phyloP scores from a whole-genome alignment of 2,797 vertebrate genomes.

The Vespertilio murinus region DNA sequence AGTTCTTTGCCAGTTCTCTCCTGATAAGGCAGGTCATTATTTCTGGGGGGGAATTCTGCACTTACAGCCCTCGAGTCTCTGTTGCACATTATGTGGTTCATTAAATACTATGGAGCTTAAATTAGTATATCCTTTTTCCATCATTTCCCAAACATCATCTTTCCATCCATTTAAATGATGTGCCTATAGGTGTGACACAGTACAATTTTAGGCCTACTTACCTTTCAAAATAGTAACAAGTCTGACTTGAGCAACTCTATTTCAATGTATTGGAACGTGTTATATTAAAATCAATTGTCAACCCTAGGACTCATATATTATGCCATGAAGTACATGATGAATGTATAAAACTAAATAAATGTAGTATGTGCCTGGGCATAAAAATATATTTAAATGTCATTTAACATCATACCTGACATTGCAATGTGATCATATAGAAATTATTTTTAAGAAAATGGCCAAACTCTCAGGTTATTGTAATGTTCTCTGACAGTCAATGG shows the following conservation, averaged over 20 bases:
- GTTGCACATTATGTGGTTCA: constrained; percentile 12
- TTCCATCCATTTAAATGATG: constrained; percentile 35
- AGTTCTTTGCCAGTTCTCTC: not conserved
- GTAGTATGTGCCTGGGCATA: not conserved
- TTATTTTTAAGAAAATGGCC: not conserved
- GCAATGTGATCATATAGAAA: not conserved
- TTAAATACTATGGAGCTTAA: constrained; percentile 40
- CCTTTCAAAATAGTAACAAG: constrained; percentile 10
- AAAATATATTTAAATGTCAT: constrained; percentile 22
- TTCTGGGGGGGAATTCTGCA: not conserved
- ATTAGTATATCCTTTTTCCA: constrained; percentile 39
- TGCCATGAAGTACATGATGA: not conserved
- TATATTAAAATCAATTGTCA: constrained; percentile 16
- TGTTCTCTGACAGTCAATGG: not conserved
- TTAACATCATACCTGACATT: not conserved
- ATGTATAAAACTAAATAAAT: constrained; percentile 10
- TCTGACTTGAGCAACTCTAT: not conserved
- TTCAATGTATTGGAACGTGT: not conserved
- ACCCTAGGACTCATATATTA: not conserved
- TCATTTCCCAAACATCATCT: constrained; percentile 10
- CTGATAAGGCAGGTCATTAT: not conserved
- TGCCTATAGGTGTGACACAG: not conserved
- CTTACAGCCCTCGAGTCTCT: not conserved
- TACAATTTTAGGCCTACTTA: constrained; percentile 40
- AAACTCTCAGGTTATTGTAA: not conserved